Base-by-base conservation (phyloP, 2,797 vertebrate genomes). In the Argentina silus region DNA sequence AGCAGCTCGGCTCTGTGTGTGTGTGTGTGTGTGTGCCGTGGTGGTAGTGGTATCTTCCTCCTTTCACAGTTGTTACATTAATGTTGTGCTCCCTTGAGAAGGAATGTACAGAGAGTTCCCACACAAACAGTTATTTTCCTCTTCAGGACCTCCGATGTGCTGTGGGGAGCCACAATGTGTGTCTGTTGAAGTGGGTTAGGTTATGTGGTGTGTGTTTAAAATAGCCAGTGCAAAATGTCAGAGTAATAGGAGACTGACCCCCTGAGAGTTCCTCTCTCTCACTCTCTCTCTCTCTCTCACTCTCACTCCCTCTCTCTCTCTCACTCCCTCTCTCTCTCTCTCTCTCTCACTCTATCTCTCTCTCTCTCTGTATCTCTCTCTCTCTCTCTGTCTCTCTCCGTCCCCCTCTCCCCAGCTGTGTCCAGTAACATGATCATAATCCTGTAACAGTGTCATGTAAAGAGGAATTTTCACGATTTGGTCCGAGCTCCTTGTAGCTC, bases 161-260 rank as follows among this genome's bases (percentile, higher is more conserved):
- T 1, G 53, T 19, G 7, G 42, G 11, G 45, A 8, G 45, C 69
- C 7, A 17, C 56, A 59, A 14, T 50, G 21, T 27, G 9, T 47
- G 7, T 43, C 3, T 55, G 78, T 27, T 7, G 60, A 7, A 63
- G 27, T 17, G 65, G 17, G 9, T 0, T 10, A 51, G 66, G 56
- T 48, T 76, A 62, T 56, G 47, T 70, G 75, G 63, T 68, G 50
- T 70, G 67, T 68, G 47, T 83, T 69, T 76, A 84, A 90, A 90
- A 85, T 87, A 87, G 82, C 75, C 7, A 17, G 17, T 8, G 61
- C 53, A 69, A 62, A 87, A 89, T 85, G 84, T 85, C 75, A 80
- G 70, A 36, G 89, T 86, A 91, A 88, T 69, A 59, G 71, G 80
- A 90, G 69, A 75, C 62, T 9, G 9, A 23, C 77, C 44, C 63